Conservation (phyloP, 2,888 invertebrate genomes). For the Drosophila leonis region DNA sequence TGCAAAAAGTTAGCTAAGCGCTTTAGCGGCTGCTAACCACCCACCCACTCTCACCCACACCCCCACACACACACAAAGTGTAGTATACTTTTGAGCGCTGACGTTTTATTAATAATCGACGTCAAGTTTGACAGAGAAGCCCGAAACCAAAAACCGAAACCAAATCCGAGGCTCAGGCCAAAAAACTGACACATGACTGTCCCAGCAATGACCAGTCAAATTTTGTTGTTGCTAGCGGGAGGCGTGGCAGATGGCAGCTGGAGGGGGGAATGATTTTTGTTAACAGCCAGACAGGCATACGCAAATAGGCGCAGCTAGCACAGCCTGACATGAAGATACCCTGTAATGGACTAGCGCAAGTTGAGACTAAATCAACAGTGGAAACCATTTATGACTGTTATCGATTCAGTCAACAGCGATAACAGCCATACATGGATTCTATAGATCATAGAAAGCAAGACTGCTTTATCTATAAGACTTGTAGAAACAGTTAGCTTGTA, state of each 20-base stretch:
- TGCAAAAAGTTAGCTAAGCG: conserved; percentile 55
- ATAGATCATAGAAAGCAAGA: background rate
- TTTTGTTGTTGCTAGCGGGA: background rate
- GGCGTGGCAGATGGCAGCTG: conserved; percentile 2
- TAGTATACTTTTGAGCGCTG: conserved; percentile 45
- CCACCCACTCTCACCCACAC: background rate
- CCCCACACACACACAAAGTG: background rate
- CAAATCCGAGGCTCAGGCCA: background rate
- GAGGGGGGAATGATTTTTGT: background rate
- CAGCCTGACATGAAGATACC: background rate
- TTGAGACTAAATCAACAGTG: background rate
- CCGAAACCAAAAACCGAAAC: background rate
- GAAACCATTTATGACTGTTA: background rate
- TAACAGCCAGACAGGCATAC: conserved; percentile 21
- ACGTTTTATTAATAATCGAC: conserved; percentile 58
- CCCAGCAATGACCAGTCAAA: conserved; percentile 74
- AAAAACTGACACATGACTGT: conserved; percentile 67
- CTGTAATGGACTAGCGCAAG: background rate
- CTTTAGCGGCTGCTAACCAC: conserved; percentile 63
- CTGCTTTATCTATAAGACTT: background rate
- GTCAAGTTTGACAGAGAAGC: conserved; percentile 3
- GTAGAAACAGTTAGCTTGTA: background rate
- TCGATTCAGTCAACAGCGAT: too few species aligned
- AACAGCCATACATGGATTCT: background rate
- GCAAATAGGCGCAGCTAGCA: background rate